Conservation (phyloP, 2,888 invertebrate species). For the Didymodactylos carnosus region DNA sequence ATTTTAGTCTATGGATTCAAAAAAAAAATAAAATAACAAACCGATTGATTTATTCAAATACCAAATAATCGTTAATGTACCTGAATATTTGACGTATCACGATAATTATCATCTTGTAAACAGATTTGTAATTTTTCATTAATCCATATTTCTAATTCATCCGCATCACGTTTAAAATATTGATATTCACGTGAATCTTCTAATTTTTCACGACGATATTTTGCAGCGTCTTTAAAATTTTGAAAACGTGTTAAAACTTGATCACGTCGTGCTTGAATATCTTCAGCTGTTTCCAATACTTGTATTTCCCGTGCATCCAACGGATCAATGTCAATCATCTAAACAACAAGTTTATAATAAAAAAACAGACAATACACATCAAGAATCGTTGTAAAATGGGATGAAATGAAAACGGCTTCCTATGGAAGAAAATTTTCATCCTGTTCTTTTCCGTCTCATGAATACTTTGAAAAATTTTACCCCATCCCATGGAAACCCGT, state of each 20-base stretch:
- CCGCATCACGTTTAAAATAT: conserved; percentile 96
- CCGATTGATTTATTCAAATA: background rate
- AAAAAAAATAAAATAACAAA: background rate
- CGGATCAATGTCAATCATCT: too few relatives aligned
- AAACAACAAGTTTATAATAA: too few relatives aligned
- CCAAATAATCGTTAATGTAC: conserved; percentile 39
- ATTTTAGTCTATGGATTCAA: conserved; percentile 54
- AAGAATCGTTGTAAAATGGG: too few relatives aligned
- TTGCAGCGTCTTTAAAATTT: conserved; percentile 83
- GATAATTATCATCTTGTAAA: conserved; percentile 70
- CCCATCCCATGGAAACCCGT: too few relatives aligned
- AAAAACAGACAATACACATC: too few relatives aligned
- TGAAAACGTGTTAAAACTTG: conserved; percentile 51
- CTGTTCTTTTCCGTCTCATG: too few relatives aligned
- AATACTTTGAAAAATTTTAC: too few relatives aligned
- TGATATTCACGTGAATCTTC: conserved; percentile 75
- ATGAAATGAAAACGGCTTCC: too few relatives aligned
- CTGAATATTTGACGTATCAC: conserved; percentile 92
- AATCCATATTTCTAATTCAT: conserved; percentile 97
- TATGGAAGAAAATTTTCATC: too few relatives aligned
- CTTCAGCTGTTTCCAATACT: conserved; percentile 93
- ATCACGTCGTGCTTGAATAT: conserved; percentile 55
- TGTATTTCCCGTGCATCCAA: conserved; percentile 61
- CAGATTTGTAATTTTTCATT: conserved; percentile 80
- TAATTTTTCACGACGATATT: conserved; percentile 75